A percentile compares a stretch with the other conserved stretches of the same genome.
phyloP scores from a whole-genome alignment of 2,888 invertebrate genomes.

The Gordius sp. region DNA sequence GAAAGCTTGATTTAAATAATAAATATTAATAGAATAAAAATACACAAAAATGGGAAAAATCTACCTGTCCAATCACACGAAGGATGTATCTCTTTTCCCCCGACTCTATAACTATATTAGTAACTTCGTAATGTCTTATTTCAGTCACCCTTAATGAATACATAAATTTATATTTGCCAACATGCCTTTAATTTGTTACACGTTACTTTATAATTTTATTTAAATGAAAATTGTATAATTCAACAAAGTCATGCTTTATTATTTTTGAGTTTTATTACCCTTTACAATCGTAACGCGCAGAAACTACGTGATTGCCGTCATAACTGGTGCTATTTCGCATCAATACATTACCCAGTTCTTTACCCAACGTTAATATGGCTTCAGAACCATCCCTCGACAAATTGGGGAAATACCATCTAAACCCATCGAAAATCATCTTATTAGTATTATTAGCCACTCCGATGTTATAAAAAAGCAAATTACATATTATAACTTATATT shows the following conservation, averaged over 20 bases:
- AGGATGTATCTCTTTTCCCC: constrained; percentile 7
- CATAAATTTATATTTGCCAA: too few relatives aligned
- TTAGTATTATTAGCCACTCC: too few relatives aligned
- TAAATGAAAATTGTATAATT: too few relatives aligned
- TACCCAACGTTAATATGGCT: constrained; percentile 2
- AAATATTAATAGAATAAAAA: too few relatives aligned
- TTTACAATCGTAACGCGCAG: constrained; percentile 8
- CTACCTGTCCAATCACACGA: neutral
- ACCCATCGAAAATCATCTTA: too few relatives aligned
- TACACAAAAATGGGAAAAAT: neutral
- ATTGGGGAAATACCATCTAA: constrained; percentile 10
- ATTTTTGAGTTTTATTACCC: constrained; percentile 9
- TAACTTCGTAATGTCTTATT: constrained; percentile 15
- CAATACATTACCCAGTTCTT: constrained; percentile 1
- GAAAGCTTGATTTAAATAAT: neutral
- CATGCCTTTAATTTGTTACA: too few relatives aligned
- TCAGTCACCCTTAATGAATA: neutral
- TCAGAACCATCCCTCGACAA: constrained; percentile 4
- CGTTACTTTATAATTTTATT: too few relatives aligned
- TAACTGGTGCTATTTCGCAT: neutral
- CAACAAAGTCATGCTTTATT: too few relatives aligned
- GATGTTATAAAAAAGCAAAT: too few relatives aligned
- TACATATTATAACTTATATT: too few relatives aligned
- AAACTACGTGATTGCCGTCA: neutral
- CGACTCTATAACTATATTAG: neutral